phyloP scores from a whole-genome alignment of 1,140 invertebrate genomes.

The Choristoneura fumiferana region DNA sequence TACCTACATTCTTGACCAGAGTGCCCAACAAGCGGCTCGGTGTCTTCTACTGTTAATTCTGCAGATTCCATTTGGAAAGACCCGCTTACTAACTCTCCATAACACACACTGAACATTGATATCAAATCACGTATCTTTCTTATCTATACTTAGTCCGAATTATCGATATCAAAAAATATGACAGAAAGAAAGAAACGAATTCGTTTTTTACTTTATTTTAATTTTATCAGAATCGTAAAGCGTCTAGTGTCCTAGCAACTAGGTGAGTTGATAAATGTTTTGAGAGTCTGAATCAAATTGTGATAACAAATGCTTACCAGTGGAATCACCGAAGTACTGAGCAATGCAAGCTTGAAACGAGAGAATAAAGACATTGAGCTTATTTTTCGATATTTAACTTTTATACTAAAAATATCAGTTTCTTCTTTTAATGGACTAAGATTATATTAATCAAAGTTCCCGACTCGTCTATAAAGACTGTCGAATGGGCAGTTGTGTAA shows the following conservation, averaged over 20 bases:
- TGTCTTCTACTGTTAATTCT: not conserved
- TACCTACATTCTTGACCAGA: slow-evolving; percentile 1
- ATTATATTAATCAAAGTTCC: too few species aligned
- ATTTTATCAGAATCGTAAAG: too few species aligned
- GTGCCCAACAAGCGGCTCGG: not conserved
- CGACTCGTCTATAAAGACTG: too few species aligned
- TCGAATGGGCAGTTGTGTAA: too few species aligned
- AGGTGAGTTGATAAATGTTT: too few species aligned
- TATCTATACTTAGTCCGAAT: slow-evolving; percentile 7
- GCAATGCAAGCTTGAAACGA: slow-evolving; percentile 68
- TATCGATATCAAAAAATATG: slow-evolving; percentile 31
- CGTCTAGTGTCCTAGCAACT: too few species aligned
- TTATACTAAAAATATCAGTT: too few species aligned
- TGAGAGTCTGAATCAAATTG: too few species aligned
- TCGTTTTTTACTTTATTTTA: slow-evolving; percentile 3
- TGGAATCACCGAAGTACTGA: slow-evolving; percentile 64
- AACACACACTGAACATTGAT: not conserved
- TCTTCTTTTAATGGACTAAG: too few species aligned
- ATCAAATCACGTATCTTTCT: not conserved
- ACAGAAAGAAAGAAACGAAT: slow-evolving; percentile 15
- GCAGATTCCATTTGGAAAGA: not conserved
- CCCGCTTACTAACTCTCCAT: not conserved
- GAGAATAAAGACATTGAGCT: slow-evolving; percentile 31
- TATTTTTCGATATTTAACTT: too few species aligned
- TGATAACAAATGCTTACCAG: slow-evolving; percentile 48